A percentile compares a stretch with the other conserved stretches of the same genome.
Evolutionary conservation across 2,797 vertebrate species (phyloP).

Genomic region (Florisuga fusca): DNA sequence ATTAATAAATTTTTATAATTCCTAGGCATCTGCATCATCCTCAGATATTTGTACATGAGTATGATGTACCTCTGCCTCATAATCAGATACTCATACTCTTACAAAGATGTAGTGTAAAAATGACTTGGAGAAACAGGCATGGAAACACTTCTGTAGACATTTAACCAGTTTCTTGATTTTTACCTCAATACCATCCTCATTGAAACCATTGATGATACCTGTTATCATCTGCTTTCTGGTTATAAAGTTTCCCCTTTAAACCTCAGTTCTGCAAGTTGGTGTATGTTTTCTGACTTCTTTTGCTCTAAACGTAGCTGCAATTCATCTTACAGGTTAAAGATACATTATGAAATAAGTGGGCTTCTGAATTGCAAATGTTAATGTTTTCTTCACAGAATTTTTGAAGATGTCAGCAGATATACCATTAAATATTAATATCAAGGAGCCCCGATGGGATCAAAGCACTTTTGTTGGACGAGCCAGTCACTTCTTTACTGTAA

Average conservation of each 20-base stretch:
- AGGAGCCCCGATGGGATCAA: slow-evolving; percentile 98
- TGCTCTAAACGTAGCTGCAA: background rate
- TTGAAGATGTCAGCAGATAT: slow-evolving; percentile 90
- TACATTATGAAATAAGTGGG: background rate
- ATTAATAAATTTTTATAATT: background rate
- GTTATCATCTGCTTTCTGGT: background rate
- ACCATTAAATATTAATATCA: slow-evolving; percentile 93
- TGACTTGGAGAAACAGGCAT: background rate
- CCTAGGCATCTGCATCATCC: background rate
- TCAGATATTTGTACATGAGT: background rate
- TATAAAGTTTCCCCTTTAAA: background rate
- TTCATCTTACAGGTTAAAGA: background rate
- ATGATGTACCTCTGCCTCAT: background rate
- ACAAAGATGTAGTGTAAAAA: background rate
- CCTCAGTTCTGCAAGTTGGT: background rate
- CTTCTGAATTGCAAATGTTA: background rate
- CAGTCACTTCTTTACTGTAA: slow-evolving; percentile 98
- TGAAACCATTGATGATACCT: background rate
- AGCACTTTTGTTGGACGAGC: slow-evolving; percentile 93
- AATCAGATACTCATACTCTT: background rate
- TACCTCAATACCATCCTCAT: background rate
- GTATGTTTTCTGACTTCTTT: background rate
- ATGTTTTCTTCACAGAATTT: slow-evolving; percentile 8
- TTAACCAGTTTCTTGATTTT: background rate
- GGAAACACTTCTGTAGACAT: background rate